These are phyloP conservation scores for Diadophis punctatus DNA, from an alignment of 2,113 vertebrate species.

Conservation along the genomic window DNA sequence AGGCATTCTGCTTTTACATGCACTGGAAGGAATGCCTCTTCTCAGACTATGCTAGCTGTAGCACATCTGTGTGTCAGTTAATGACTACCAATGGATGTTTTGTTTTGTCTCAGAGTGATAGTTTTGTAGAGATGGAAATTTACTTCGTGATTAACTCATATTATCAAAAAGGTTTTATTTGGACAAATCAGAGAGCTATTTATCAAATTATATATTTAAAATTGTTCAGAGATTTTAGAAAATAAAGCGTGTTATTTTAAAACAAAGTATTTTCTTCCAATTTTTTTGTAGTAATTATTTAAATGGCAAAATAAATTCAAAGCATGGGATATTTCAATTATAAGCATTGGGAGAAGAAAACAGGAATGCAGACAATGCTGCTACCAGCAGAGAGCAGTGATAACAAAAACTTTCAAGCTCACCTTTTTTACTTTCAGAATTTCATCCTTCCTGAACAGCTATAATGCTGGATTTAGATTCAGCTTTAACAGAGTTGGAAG, in stretches of 20 bases:
- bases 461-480: not conserved
- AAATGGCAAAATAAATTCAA: not conserved
- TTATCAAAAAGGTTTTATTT: not conserved
- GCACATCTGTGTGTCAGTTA: not conserved
- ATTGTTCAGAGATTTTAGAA: not conserved
- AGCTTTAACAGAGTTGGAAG: no score
- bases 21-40: not conserved
- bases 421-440: not conserved
- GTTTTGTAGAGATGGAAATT: not conserved
- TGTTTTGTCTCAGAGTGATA: not conserved
- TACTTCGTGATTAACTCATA: not conserved
- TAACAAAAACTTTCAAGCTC: not conserved
- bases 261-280: not conserved
- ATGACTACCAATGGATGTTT: not conserved
- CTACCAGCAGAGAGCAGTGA: not conserved
- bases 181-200: not conserved
- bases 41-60: not conserved
- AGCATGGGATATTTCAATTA: not conserved
- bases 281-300: not conserved
- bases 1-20: not conserved
- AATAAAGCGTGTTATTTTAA: conserved; percentile 10
- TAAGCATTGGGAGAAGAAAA: not conserved
- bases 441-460: not conserved
- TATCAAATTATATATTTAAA: not conserved
- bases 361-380: no score